These are phyloP conservation scores for Polydrusus cervinus DNA, from an alignment of 2,888 invertebrate species.

Conservation along the genomic window DNA sequence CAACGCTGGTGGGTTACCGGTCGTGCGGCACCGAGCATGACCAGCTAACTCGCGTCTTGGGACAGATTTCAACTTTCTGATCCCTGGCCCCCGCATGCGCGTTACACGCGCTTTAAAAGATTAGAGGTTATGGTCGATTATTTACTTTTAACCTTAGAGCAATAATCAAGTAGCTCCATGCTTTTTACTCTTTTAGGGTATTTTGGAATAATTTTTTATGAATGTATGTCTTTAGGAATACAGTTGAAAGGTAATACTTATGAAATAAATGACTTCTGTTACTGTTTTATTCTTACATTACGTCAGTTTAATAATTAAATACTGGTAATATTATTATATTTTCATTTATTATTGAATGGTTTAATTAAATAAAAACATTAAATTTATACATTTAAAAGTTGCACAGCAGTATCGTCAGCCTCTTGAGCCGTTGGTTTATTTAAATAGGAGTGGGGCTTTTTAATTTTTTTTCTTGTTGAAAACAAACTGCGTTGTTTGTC, in stretches of 20 bases:
- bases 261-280: no score
- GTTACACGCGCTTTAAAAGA: slow-evolving; percentile 2
- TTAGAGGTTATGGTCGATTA: background rate
- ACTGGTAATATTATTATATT: background rate
- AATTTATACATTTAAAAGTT: background rate
- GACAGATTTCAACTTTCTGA: background rate
- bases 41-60: slow-evolving; percentile 7
- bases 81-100: slow-evolving; percentile 6
- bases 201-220: background rate
- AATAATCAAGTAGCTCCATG: no score
- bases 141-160: background rate
- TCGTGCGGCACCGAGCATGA: no score
- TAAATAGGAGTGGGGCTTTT: background rate
- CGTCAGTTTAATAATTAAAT: background rate
- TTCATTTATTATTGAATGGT: background rate
- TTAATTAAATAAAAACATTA: slow-evolving; percentile 1
- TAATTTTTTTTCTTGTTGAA: background rate
- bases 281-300: background rate
- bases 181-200: no score
- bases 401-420: slow-evolving; percentile 1
- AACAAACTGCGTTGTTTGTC: background rate
- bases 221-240: background rate
- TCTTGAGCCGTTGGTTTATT: background rate
- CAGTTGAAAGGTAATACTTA: no score
- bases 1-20: no score